Evolutionary conservation across 2,113 vertebrate genomes (phyloP), one percentile per base, ranked within the genome.

Genomic region (Zapornia atra): DNA sequence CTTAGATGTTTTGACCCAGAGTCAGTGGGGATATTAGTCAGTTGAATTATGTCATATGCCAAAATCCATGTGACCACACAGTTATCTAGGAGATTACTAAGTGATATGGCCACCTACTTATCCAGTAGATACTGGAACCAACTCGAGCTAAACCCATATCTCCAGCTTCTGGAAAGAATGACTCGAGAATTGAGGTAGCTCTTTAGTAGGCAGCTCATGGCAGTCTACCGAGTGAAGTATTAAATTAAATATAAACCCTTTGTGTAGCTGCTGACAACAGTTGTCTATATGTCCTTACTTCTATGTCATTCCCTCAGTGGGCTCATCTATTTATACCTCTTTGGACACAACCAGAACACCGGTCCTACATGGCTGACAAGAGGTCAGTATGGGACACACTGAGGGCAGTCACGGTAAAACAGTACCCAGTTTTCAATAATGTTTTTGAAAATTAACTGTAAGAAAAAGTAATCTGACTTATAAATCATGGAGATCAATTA

Each of bases 1-100:
- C 66, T 79, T 76, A 72, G 73, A 75, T 69, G 83, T 88, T 86
- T 83, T 82, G 60, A 46, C 65, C 68, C 73, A 68, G 36, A 64
- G 80, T 91, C 44, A 68, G 53, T 96, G 72, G 81, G 75, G 92
- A 71, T 70, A 50, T 57, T 44, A 75, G 51, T 63, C 69, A 82
- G 29, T 40, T 68, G 72, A 64, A 84, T 92, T 95, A 75, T 68
- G 42, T 92, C 84, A 88, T 95, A 91, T 91, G 83, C 72, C 89
- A 91, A 78, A 85, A 6, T 75, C 80, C 64, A 60, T 38, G 54
- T 84, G 77, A 79, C 64, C 56, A 78, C 34, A 8, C 29, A 78
- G 73, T 68, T 59, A 93, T 63, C 69, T 71, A 44, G 48, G 53
- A 64, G 86, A 31, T 18, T 57, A 38, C 20, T n/a, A 48, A 61